Evolutionary conservation across 2,113 vertebrate species (phyloP).

Genomic region (Chaetodon trifascialis): DNA sequence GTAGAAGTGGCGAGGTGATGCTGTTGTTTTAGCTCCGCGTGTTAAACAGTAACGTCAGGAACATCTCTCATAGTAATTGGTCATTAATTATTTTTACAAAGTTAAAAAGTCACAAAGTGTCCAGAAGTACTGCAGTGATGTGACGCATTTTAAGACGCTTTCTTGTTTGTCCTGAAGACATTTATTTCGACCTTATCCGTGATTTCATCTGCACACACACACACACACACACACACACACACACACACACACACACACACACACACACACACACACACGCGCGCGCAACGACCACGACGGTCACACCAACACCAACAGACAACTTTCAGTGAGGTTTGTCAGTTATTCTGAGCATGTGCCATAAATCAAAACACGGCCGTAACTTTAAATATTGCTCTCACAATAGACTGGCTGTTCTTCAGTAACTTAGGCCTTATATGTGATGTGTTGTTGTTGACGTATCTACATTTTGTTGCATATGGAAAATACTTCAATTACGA

Average conservation of each 20-base stretch:
- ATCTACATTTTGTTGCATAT: background rate
- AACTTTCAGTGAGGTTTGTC: background rate
- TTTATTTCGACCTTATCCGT: too few relatives aligned
- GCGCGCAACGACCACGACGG: slow-evolving; percentile 4
- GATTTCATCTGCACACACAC: background rate
- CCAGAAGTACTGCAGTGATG: background rate
- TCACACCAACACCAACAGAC: slow-evolving; percentile 9
- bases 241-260: background rate
- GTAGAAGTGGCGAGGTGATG: background rate
- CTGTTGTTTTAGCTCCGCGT: background rate
- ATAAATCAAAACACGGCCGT: background rate
- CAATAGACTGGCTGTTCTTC: background rate
- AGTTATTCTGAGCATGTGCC: background rate
- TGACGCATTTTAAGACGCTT: background rate
- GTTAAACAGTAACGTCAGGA: slow-evolving; percentile 54
- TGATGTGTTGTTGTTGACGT: background rate
- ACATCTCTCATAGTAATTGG: slow-evolving; percentile 13
- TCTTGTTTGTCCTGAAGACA: background rate
- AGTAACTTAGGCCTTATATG: background rate
- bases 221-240: slow-evolving; percentile 21
- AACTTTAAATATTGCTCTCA: background rate
- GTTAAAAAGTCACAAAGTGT: slow-evolving; percentile 35
- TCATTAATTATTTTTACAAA: slow-evolving; percentile 49
- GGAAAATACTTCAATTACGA: background rate
- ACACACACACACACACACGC: background rate